Evolutionary conservation across 1,140 invertebrate species (phyloP).

Genomic region (Chironomus tepperi): DNA sequence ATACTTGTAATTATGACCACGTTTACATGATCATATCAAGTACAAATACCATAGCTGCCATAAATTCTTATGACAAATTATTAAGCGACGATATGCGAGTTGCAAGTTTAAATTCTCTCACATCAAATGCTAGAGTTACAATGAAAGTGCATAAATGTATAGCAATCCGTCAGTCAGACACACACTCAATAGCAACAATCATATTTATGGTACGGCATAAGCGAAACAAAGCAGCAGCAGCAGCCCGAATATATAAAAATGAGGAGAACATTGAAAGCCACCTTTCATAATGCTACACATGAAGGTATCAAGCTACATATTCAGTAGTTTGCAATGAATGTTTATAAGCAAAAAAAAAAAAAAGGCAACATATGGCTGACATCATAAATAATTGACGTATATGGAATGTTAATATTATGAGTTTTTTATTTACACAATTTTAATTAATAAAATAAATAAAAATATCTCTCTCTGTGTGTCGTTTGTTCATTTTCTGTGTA

Average conservation of each 20-base stretch:
- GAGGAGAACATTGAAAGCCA: conserved; percentile 1
- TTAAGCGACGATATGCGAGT: conserved; percentile 15
- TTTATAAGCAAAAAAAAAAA: not conserved
- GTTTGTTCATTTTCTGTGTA: conserved; percentile 7
- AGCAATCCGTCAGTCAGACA: no score
- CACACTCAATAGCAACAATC: no score
- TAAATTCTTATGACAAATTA: conserved; percentile 23
- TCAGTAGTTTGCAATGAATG: no score
- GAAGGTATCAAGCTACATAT: conserved; percentile 4
- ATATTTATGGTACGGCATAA: no score
- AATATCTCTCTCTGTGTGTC: not conserved
- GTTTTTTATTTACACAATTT: conserved; percentile 11
- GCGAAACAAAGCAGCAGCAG: no score
- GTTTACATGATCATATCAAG: conserved; percentile 17
- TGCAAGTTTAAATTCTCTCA: not conserved
- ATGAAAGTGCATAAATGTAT: no score
- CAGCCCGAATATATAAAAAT: not conserved
- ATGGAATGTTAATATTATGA: conserved; percentile 21
- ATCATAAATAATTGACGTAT: conserved; percentile 21
- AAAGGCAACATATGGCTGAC: conserved; percentile 19
- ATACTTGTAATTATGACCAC: conserved; percentile 20
- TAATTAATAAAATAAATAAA: conserved; percentile 2
- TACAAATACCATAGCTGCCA: conserved; percentile 17
- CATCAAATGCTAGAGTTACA: not conserved
- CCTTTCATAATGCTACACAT: conserved; percentile 11